Evolutionary conservation across 2,888 invertebrate genomes (phyloP).

Genomic region (Boloria selene): DNA sequence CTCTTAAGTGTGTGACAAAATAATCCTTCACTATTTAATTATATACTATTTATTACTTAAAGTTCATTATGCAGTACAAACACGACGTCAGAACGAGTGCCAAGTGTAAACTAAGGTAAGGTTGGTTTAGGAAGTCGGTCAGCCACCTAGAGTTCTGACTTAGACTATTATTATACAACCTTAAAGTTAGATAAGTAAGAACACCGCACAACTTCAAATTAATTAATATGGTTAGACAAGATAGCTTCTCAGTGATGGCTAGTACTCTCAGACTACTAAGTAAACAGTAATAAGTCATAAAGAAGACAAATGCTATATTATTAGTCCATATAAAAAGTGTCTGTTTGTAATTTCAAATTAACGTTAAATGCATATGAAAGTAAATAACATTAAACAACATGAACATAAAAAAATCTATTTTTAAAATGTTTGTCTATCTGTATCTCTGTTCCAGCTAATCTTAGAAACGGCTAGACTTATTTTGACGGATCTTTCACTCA

Average conservation of each 20-base stretch:
- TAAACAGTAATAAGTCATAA: no score
- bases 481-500: no score
- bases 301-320: no score
- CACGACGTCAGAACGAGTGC: slow-evolving; percentile 44
- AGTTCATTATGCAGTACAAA: slow-evolving; percentile 44
- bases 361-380: no score
- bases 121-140: slow-evolving; percentile 52
- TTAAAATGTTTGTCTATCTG: no score
- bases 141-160: slow-evolving; percentile 51
- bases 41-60: slow-evolving; percentile 33
- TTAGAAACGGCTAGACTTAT: no score
- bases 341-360: no score
- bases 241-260: not conserved
- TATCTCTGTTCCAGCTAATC: no score
- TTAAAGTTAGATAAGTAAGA: slow-evolving; percentile 41
- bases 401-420: no score
- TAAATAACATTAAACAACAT: no score
- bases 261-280: not conserved
- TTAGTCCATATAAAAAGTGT: no score
- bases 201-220: slow-evolving; percentile 37
- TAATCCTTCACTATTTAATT: not conserved
- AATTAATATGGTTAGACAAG: slow-evolving; percentile 36
- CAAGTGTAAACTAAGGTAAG: slow-evolving; percentile 51
- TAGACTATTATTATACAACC: slow-evolving; percentile 41
- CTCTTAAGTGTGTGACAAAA: no score